Conservation (phyloP, 2,888 invertebrate genomes). For the Diachrysia chrysitis region DNA sequence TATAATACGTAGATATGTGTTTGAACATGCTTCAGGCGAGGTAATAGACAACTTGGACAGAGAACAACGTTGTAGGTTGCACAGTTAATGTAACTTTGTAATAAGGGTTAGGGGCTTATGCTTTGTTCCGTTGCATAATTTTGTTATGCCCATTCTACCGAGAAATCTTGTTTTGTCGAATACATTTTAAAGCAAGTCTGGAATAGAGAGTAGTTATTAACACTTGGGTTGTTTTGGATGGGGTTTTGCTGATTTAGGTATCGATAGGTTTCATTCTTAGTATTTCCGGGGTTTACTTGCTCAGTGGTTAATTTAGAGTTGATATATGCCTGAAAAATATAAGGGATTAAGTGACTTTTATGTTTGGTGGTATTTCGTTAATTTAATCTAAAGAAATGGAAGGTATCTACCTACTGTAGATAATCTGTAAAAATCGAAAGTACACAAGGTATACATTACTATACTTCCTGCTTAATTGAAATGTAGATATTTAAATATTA, state of each 20-base stretch:
- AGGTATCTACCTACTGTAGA: no score
- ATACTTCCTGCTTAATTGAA: no score
- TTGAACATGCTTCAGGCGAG: constrained; percentile 66
- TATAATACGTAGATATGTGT: constrained; percentile 19
- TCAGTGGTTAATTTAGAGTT: background rate
- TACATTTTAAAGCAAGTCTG: constrained; percentile 64
- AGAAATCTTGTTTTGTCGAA: constrained; percentile 72
- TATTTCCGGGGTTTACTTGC: background rate
- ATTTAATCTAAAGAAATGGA: no score
- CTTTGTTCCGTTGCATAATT: constrained; percentile 78
- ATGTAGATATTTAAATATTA: no score
- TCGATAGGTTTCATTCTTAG: constrained; percentile 23
- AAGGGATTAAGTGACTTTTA: no score
- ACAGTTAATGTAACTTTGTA: constrained; percentile 83
- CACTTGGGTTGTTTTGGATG: constrained; percentile 44
- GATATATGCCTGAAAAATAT: no score
- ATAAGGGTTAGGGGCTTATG: constrained; percentile 76
- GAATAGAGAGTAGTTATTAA: constrained; percentile 57
- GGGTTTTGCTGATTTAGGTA: constrained; percentile 39
- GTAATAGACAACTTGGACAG: constrained; percentile 77
- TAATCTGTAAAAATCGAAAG: no score
- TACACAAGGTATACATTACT: no score
- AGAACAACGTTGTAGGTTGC: constrained; percentile 64
- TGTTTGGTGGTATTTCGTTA: no score
- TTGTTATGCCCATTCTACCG: constrained; percentile 78